These are phyloP conservation scores for Eulemur coronatus DNA, from an alignment of 2,797 vertebrate genomes.

Conservation along the genomic window DNA sequence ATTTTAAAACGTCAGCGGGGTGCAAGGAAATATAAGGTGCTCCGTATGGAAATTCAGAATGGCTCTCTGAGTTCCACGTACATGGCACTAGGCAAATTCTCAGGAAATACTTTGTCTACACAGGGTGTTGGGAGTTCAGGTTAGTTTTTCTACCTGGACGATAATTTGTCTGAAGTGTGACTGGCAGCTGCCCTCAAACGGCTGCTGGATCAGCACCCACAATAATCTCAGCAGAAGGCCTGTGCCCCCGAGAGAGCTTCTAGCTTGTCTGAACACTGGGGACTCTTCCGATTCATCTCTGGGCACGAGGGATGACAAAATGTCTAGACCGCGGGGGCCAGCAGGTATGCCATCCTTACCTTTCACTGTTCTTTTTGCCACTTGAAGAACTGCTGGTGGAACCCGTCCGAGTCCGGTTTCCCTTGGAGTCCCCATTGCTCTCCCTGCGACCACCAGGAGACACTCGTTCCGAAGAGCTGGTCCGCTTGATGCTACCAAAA, in stretches of 20 bases:
- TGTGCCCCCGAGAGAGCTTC: accelerated
- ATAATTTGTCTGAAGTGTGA: accelerated
- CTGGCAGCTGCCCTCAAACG: neutral
- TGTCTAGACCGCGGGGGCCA: accelerated
- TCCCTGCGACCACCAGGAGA: constrained; percentile 93
- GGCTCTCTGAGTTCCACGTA: accelerated
- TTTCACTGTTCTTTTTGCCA: constrained; percentile 94
- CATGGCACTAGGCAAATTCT: neutral
- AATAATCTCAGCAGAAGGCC: accelerated
- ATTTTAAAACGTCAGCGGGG: neutral
- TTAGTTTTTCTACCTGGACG: accelerated
- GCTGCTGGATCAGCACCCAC: accelerated
- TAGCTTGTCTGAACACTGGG: accelerated
- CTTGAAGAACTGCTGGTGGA: constrained; percentile 97
- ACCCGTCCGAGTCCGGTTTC: constrained; percentile 92
- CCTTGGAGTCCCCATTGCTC: constrained; percentile 92
- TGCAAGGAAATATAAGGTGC: accelerated
- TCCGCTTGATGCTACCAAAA: constrained; percentile 94
- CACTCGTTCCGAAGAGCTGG: constrained; percentile 95
- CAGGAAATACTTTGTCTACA: accelerated
- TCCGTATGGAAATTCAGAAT: neutral
- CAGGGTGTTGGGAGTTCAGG: accelerated
- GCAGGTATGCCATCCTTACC: constrained; percentile 82
- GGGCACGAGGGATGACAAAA: neutral
- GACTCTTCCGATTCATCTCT: neutral